Conservation (phyloP, 2,797 vertebrate genomes). For the Ataeniobius toweri region DNA sequence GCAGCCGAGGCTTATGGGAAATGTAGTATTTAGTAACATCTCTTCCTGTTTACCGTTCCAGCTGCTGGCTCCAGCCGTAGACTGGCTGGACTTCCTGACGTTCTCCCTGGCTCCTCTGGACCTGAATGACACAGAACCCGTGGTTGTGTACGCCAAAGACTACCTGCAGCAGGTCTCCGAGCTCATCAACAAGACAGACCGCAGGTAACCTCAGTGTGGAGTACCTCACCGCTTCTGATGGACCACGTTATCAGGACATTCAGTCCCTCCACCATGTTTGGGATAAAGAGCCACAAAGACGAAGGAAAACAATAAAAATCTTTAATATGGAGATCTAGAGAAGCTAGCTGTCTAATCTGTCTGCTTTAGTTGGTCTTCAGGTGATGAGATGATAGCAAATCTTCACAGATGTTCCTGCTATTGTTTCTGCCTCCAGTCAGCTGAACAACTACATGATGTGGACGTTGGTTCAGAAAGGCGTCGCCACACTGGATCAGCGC, state of each 20-base stretch:
- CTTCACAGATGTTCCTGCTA: background rate
- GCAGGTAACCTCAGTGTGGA: slow-evolving; percentile 75
- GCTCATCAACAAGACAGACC: slow-evolving; percentile 92
- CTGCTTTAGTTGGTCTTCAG: background rate
- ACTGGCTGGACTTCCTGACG: slow-evolving; percentile 93
- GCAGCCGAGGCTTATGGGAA: slow-evolving; percentile 2
- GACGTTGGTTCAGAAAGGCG: slow-evolving; percentile 94
- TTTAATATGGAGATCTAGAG: too few relatives aligned
- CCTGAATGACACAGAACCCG: slow-evolving; percentile 87
- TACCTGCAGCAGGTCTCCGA: slow-evolving; percentile 94
- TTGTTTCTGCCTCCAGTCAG: slow-evolving; percentile 71
- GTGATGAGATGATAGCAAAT: background rate
- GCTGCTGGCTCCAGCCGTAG: slow-evolving; percentile 87
- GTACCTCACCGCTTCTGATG: background rate
- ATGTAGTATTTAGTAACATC: background rate
- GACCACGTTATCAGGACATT: background rate
- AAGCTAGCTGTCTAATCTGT: too few relatives aligned
- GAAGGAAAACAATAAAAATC: too few relatives aligned
- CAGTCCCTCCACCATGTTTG: background rate
- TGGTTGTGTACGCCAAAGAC: slow-evolving; percentile 90
- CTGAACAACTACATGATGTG: slow-evolving; percentile 98
- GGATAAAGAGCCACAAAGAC: too few relatives aligned
- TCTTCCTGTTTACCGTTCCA: slow-evolving; percentile 19
- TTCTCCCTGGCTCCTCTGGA: slow-evolving; percentile 89
- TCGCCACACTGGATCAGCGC: slow-evolving; percentile 90